phyloP scores from a whole-genome alignment of 2,888 invertebrate genomes.

The Erynnis tages region DNA sequence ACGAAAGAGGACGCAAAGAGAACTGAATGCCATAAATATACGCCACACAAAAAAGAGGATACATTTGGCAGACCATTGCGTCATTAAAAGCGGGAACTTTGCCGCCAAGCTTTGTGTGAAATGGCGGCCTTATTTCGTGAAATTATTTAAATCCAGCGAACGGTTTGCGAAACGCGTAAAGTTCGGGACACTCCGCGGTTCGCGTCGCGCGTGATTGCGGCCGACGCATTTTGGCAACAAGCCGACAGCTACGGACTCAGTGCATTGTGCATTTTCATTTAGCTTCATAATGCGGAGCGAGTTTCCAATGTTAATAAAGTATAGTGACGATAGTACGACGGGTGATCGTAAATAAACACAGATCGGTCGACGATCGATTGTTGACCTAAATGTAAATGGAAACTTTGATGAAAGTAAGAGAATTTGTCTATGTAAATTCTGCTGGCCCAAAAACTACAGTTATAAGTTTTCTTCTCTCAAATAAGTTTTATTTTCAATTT shows the following conservation, averaged over 20 bases:
- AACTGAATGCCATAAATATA: slow-evolving; percentile 16
- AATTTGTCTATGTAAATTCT: too few relatives aligned
- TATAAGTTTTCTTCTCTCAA: too few relatives aligned
- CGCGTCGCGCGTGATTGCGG: slow-evolving; percentile 23
- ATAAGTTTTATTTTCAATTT: too few relatives aligned
- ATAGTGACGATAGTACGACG: too few relatives aligned
- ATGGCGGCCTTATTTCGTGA: slow-evolving; percentile 36
- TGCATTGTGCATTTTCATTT: slow-evolving; percentile 17
- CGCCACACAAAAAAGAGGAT: slow-evolving; percentile 22
- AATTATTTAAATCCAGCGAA: slow-evolving; percentile 26
- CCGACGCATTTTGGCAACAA: slow-evolving; percentile 44
- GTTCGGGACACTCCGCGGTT: slow-evolving; percentile 14
- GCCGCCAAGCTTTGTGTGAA: slow-evolving; percentile 23
- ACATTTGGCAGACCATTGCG: slow-evolving; percentile 25
- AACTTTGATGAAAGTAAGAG: too few relatives aligned
- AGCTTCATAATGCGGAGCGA: not conserved
- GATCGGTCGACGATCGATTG: too few relatives aligned
- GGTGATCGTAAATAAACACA: too few relatives aligned
- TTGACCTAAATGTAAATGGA: too few relatives aligned
- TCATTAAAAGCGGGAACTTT: slow-evolving; percentile 26
- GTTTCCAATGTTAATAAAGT: too few relatives aligned
- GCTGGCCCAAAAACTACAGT: too few relatives aligned
- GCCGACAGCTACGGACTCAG: slow-evolving; percentile 38
- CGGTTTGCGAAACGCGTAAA: slow-evolving; percentile 8
- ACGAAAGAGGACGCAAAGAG: slow-evolving; percentile 7